These are phyloP conservation scores for Drosophila athabasca DNA, from an alignment of 1,140 invertebrate species.

Conservation along the genomic window DNA sequence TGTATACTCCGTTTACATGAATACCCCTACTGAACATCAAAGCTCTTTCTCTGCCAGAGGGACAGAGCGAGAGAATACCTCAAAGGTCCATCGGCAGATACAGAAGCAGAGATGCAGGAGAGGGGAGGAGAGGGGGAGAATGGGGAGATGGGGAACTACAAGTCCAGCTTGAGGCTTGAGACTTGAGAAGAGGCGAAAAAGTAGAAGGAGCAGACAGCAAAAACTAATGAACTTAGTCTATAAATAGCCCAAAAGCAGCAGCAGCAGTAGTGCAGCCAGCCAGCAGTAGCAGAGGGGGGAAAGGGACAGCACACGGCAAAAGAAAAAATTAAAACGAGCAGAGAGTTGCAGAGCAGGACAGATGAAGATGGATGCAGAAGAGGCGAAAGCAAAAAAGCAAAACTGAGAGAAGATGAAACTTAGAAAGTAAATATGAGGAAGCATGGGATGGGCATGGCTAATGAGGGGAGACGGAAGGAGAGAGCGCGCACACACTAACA, in stretches of 20 bases:
- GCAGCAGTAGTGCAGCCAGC: too few species aligned
- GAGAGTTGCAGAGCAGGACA: too few species aligned
- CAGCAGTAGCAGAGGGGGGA: background rate
- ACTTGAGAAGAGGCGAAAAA: background rate
- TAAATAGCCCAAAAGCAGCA: slow-evolving; percentile 29
- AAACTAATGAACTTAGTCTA: slow-evolving; percentile 37
- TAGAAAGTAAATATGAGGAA: slow-evolving; percentile 33
- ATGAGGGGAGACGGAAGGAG: slow-evolving; percentile 10
- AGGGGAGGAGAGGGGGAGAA: too few species aligned
- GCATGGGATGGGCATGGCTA: background rate
- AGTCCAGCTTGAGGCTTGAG: slow-evolving; percentile 1
- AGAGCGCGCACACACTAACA: slow-evolving; percentile 3
- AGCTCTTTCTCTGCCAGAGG: background rate
- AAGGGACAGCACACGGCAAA: too few species aligned
- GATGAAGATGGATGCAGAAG: too few species aligned
- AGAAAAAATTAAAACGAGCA: too few species aligned
- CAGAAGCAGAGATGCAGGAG: background rate
- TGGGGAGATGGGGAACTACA: slow-evolving; percentile 9
- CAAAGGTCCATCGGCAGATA: background rate
- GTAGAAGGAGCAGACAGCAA: slow-evolving; percentile 9
- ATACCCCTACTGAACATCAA: too few species aligned
- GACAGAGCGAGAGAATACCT: slow-evolving; percentile 4
- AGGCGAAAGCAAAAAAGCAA: background rate
- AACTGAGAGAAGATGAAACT: slow-evolving; percentile 19
- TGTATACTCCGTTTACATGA: too few species aligned